Base-by-base conservation (phyloP, 2,797 vertebrate genomes). In the Peromyscus eremicus region DNA sequence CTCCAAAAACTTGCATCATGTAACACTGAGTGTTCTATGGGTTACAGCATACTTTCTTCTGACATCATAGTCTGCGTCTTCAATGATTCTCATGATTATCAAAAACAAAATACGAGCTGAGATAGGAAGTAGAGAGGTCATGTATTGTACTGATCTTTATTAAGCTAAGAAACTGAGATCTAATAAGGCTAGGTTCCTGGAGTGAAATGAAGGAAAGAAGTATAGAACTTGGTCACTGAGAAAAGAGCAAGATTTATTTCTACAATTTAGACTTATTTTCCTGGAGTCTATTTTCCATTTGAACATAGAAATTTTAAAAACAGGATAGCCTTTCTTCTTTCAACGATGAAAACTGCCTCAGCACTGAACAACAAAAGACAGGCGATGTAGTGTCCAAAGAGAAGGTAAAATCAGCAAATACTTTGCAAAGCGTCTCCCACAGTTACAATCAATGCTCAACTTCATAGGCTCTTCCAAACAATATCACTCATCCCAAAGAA, bases 361-460 rank as follows among this genome's bases (percentile, higher is more conserved):
- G 83, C 10, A 43, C 79, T 55, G 8, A 55, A 49, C 46, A 86
- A 46, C 4, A 89, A 6, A 83, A 29, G 2, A 52, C 3, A 34
- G 11, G 73, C 85, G 6, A n/a, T 85, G 17, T 40, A 87, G 89
- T 90, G 43, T 52, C 43, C 80, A 85, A 87, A 84, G 17, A 7
- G 4, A 49, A 91, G 37, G 12, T n/a, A 34, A 95, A 17, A 70
- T 4, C 46, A 82, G n/a, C 40, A 86, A 70, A 52, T 43, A 40
- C 3, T 82, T 82, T 73, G 2, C 62, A 95, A 94, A 80, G 73
- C 82, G 57, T 87, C 40, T 55, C 70, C 64, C 89, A 85, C 93
- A 27, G 46, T 91, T n/a, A 49, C 23, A 46, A 57, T 55, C 34
- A 77, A 57, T 70, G 16, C 19, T 34, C 62, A 9, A 40, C 49